Base-by-base conservation (phyloP, 1,140 invertebrate species). In the Heliconius congener region DNA sequence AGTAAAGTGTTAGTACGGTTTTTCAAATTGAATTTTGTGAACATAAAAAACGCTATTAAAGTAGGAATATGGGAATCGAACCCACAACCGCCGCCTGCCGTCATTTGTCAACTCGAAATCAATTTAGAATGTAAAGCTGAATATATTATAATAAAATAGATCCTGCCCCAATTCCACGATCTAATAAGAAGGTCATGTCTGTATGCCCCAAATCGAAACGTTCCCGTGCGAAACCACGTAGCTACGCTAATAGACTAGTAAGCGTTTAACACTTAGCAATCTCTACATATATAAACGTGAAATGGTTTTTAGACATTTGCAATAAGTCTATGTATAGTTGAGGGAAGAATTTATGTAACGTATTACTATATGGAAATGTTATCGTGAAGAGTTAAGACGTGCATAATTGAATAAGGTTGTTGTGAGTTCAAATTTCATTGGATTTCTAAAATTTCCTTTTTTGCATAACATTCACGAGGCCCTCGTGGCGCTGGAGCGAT, bases 201-300 rank as follows among this genome's bases (percentile, higher is more conserved):
- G 27, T 66, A n/a, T 30, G 60, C 60, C 60, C 23, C 60, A 30
- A 66, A 66, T 66, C 60, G 60, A 66, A 66, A 27, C 23, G 60
- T 66, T 66, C 60, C 60, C 60, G 60, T 66, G 60, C 60, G 60
- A 66, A 66, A 66, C 60, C 60, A 66, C 60, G 60, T 66, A 66
- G 60, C 23, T 66, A 66, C 60, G 60, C 23, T 66, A 66, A 66
- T 66, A 66, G 60, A n/a, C 23, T 30, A 66, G 60, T 66, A 27
- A 66, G 60, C 60, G 60, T 11, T 66, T 30, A 66, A 66, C 27
- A 27, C 60, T 66, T 27, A 66, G 60, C 60, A 66, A 66, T 66
- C 23, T 66, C 23, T 66, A 66, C 60, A 66, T 16, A 30, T 66
- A 66, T 27, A 66, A 4, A 8, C 27, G 23, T 66, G 30, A 66